Percentiles rank a stretch among this genome's conserved stretches.
Evolutionary conservation across 2,888 invertebrate genomes (phyloP).

Genomic region (Liodrosophila aerea): DNA sequence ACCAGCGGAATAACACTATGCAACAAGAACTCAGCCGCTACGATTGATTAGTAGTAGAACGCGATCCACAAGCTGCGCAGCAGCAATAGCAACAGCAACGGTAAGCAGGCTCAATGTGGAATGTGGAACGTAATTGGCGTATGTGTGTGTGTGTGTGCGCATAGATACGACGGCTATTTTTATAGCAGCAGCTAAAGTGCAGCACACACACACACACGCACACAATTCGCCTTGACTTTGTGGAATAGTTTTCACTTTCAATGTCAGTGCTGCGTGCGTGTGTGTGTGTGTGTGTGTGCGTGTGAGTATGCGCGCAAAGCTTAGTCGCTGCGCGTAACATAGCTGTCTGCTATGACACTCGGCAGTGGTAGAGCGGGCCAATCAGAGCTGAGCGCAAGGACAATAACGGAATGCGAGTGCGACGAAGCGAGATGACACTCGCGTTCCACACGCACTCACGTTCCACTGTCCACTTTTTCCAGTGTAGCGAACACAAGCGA

Average conservation of each 20-base stretch:
- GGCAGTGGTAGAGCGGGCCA: neutral
- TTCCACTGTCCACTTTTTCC: too few species aligned
- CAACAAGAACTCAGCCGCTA: neutral
- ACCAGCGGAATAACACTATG: constrained; percentile 7
- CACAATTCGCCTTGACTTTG: constrained; percentile 58
- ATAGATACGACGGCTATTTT: constrained; percentile 30
- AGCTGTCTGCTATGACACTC: neutral
- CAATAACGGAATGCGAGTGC: too few species aligned
- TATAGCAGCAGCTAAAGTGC: constrained; percentile 50
- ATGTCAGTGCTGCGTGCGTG: constrained; percentile 39
- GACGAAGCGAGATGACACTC: too few species aligned
- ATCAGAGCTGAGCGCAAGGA: too few species aligned
- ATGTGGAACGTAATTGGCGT: neutral
- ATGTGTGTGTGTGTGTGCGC: constrained; percentile 1
- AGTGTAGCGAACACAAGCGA: constrained; percentile 2
- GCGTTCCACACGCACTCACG: constrained; percentile 4
- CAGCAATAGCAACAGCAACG: too few species aligned
- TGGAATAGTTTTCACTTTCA: constrained; percentile 77
- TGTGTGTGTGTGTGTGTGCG: neutral
- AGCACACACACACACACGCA: constrained; percentile 47
- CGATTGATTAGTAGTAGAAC: constrained; percentile 4
- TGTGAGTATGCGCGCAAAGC: constrained; percentile 21
- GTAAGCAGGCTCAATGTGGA: neutral
- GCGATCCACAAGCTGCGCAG: constrained; percentile 3
- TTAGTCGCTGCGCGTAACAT: constrained; percentile 1